Evolutionary conservation across 2,113 vertebrate genomes (phyloP), one percentile per base, ranked within the genome.

Genomic region (Grammomys surdaster): DNA sequence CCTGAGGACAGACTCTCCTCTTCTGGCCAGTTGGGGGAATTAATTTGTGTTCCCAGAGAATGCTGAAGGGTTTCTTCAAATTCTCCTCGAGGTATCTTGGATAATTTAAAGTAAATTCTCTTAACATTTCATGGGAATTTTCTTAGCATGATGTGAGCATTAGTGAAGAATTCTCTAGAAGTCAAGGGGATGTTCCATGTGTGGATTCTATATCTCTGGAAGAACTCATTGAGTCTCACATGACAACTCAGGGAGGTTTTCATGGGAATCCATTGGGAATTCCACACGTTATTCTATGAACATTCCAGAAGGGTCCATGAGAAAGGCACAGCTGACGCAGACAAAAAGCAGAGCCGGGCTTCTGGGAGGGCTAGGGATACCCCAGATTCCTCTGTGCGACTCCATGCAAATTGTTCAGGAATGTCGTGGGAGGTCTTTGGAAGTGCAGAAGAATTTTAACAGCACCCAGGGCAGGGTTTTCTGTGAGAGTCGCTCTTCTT

Each of bases 1-100:
- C 81, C 69, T 0, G 0, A 69, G 36, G 11, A 7, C 1, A 0
- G 6, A 20, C n/a, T 22, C 3, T 9, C 60, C 54, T 58, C 24
- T 40, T 33, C 11, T 10, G 5, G 7, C 19, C 0, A 3, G 24
- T 46, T 56, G 51, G 14, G 26, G 81, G 51, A 43, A 26, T 77
- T 60, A 0, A 33, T 19, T 78, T 73, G 40, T 36, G 40, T 51
- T 92, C 88, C 88, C 88, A 81, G 65, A n/a, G 11, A 76, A 70
- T 51, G n/a, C 26, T 31, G 51, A 43, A 14, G 16, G 56, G 48
- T 77, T 75, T 51, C 85, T 88, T 46, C 0, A 12, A 10, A 40
- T 31, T 26, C 72, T 40, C 9, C 22, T 46, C 54, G 80, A 0
- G 51, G 40, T 46, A 88, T 85, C 65, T 46, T 43, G 60, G 92